These are phyloP conservation scores for Scaptomyza montana DNA, from an alignment of 1,140 invertebrate genomes.

Conservation along the genomic window DNA sequence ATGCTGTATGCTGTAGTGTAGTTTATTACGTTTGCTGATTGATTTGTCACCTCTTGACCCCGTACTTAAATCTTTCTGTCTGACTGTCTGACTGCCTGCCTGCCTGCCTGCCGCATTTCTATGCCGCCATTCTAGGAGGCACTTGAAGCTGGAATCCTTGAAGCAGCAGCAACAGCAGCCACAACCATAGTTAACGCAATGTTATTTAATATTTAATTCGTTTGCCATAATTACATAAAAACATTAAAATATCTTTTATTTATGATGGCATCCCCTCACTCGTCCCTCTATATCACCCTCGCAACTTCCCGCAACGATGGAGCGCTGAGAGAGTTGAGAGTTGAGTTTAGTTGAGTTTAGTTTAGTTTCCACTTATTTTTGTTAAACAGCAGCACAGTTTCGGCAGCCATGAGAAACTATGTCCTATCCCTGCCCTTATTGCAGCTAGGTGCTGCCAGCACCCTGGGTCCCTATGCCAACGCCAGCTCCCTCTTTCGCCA, in stretches of 20 bases:
- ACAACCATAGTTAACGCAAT: constrained; percentile 68
- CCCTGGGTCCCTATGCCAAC: background rate
- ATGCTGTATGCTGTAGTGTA: constrained; percentile 47
- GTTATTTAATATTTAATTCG: constrained; percentile 75
- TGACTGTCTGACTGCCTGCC: too few species aligned
- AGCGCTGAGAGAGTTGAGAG: constrained; percentile 44
- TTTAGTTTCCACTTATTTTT: constrained; percentile 61
- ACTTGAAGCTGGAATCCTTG: background rate
- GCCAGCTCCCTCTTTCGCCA: background rate
- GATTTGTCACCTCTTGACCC: constrained; percentile 67
- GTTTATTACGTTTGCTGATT: constrained; percentile 74
- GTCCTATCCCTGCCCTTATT: background rate
- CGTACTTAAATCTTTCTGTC: background rate
- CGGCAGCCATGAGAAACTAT: constrained; percentile 26
- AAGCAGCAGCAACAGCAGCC: constrained; percentile 51
- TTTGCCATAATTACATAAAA: constrained; percentile 78
- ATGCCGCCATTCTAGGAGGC: background rate
- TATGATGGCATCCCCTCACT: constrained; percentile 38
- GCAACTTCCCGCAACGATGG: background rate
- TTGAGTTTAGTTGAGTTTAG: constrained; percentile 15
- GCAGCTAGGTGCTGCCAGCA: background rate
- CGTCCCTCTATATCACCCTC: too few species aligned
- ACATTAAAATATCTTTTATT: constrained; percentile 80
- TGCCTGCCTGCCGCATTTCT: constrained; percentile 3
- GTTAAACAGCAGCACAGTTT: constrained; percentile 62